Percentiles rank a stretch among this genome's conserved stretches.
These are phyloP conservation scores for Geococcyx californianus DNA, from an alignment of 2,113 vertebrate species.

Conservation along the genomic window DNA sequence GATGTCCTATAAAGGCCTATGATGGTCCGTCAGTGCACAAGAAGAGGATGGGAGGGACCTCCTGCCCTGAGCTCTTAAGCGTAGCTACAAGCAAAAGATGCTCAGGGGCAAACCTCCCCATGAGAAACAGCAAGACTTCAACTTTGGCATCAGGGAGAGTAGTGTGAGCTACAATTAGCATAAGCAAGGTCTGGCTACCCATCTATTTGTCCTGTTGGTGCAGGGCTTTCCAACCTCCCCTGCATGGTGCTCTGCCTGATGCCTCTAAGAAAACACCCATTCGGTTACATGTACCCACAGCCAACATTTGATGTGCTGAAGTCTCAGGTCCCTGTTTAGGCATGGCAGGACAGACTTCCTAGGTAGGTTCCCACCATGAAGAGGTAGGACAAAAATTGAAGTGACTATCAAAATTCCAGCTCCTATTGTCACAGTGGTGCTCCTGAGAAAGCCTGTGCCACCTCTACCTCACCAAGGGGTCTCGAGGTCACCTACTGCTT, in stretches of 20 bases:
- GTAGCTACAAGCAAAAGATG: neutral
- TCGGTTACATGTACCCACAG: accelerated
- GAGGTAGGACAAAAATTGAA: neutral
- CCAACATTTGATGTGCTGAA: neutral
- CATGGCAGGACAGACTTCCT: neutral
- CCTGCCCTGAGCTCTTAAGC: neutral
- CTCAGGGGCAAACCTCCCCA: neutral
- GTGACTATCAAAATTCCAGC: neutral
- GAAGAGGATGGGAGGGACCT: neutral
- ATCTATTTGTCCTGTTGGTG: neutral
- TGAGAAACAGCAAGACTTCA: neutral
- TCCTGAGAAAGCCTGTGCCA: neutral
- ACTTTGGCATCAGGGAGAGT: neutral
- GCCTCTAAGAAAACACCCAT: neutral
- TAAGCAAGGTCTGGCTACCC: neutral
- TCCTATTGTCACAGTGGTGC: neutral
- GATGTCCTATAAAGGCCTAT: neutral
- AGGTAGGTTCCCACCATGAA: neutral
- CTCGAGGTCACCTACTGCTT: neutral
- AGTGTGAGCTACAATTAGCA: no score
- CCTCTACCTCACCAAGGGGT: accelerated
- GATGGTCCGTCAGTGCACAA: neutral
- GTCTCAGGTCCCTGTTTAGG: neutral
- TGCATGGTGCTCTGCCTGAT: accelerated
- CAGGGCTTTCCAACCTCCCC: neutral